These are phyloP conservation scores for Odontocolon sp. DNA, from an alignment of 2,888 invertebrate genomes.

Conservation along the genomic window DNA sequence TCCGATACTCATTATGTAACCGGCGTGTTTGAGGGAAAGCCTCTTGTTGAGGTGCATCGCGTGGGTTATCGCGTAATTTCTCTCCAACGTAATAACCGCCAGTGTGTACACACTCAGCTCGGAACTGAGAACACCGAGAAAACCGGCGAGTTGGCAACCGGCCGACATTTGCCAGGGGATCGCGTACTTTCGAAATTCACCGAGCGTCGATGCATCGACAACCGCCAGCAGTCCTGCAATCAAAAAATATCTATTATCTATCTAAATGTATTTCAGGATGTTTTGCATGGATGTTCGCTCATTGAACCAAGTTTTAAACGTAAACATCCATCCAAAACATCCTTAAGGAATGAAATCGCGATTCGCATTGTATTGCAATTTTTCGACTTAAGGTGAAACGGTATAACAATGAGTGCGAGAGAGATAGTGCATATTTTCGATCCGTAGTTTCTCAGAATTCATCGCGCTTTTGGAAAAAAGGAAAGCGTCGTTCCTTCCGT, in stretches of 20 bases:
- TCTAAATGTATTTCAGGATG: too few relatives aligned
- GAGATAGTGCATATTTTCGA: too few relatives aligned
- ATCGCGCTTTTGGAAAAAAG: too few relatives aligned
- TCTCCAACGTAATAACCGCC: slow-evolving; percentile 96
- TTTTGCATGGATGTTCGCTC: too few relatives aligned
- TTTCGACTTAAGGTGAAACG: too few relatives aligned
- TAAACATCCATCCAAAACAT: too few relatives aligned
- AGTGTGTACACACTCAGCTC: slow-evolving; percentile 97
- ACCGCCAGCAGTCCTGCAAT: slow-evolving; percentile 93
- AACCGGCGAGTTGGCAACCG: slow-evolving; percentile 96
- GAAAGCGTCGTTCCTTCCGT: too few relatives aligned
- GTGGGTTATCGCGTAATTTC: slow-evolving; percentile 98
- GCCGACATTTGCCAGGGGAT: slow-evolving; percentile 98
- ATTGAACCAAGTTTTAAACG: too few relatives aligned
- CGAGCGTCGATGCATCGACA: slow-evolving; percentile 96
- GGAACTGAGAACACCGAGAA: slow-evolving; percentile 95
- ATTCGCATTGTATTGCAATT: not conserved
- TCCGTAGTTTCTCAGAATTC: too few relatives aligned
- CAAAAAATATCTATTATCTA: slow-evolving; percentile 14
- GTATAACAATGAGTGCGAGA: too few relatives aligned
- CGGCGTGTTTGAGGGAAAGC: slow-evolving; percentile 94
- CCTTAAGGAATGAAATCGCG: too few relatives aligned
- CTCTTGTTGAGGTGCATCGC: slow-evolving; percentile 98
- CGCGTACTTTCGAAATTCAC: slow-evolving; percentile 97
- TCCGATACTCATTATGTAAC: slow-evolving; percentile 95